These are phyloP conservation scores for Zaprionus davidi DNA, from an alignment of 1,140 invertebrate species.

Conservation along the genomic window DNA sequence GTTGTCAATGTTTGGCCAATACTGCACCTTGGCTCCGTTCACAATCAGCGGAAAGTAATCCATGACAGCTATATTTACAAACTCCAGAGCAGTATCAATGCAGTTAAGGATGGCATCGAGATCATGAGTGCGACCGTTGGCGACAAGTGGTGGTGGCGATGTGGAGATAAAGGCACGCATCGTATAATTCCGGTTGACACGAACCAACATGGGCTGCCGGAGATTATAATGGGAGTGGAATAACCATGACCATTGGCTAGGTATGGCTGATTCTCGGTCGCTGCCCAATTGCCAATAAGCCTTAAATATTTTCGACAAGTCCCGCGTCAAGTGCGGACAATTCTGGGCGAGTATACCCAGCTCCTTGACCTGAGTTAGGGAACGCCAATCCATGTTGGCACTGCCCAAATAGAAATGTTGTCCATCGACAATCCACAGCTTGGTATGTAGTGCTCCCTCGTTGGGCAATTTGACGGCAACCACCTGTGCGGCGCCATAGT, in stretches of 20 bases:
- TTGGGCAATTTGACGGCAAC: conserved; percentile 49
- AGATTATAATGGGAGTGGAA: conserved; percentile 91
- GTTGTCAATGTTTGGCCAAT: conserved; percentile 97
- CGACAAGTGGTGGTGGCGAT: conserved; percentile 93
- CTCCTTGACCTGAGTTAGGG: conserved; percentile 98
- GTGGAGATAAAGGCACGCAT: conserved; percentile 92
- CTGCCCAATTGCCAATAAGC: conserved; percentile 95
- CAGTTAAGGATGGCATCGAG: conserved; percentile 92
- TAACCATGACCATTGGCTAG: conserved; percentile 91
- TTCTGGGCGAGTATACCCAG: conserved; percentile 92
- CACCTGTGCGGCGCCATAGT: conserved; percentile 88
- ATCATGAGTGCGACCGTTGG: conserved; percentile 92
- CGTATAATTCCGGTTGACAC: conserved; percentile 86
- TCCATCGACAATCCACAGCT: conserved; percentile 95
- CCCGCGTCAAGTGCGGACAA: conserved; percentile 93
- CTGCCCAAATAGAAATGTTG: conserved; percentile 93
- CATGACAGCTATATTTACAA: conserved; percentile 97
- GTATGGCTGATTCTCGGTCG: conserved; percentile 87
- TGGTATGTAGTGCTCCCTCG: conserved; percentile 96
- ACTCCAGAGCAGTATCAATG: conserved; percentile 93
- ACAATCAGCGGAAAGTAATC: conserved; percentile 95
- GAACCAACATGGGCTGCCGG: conserved; percentile 90
- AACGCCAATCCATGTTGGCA: conserved; percentile 97
- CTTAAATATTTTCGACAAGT: conserved; percentile 96
- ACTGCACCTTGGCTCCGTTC: conserved; percentile 86